These are phyloP conservation scores for Maccullochella peelii DNA, from an alignment of 2,113 vertebrate genomes.

Conservation along the genomic window DNA sequence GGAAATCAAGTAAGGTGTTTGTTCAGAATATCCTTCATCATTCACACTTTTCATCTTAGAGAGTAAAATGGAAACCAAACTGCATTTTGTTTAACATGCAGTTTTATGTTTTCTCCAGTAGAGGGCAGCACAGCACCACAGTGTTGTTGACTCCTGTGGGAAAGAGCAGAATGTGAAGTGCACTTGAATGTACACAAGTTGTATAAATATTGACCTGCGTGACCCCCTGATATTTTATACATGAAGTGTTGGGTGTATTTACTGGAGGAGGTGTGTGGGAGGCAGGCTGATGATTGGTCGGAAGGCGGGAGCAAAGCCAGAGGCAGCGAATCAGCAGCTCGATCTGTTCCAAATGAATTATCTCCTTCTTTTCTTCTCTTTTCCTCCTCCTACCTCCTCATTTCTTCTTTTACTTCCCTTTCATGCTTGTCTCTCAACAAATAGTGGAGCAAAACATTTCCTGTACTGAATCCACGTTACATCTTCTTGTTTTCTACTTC, in stretches of 20 bases:
- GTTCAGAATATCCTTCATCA: background rate
- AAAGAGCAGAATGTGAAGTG: background rate
- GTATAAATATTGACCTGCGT: too few relatives aligned
- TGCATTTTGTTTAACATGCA: background rate
- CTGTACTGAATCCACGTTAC: background rate
- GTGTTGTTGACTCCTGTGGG: accelerated
- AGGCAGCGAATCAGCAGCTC: background rate
- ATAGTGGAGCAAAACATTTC: background rate
- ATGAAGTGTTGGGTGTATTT: background rate
- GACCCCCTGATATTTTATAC: background rate
- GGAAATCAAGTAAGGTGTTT: background rate
- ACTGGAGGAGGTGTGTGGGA: background rate
- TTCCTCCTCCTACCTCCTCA: too few relatives aligned
- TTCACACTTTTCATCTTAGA: background rate
- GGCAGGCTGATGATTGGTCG: background rate
- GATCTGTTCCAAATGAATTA: background rate
- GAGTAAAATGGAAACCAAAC: background rate
- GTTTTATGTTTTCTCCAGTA: background rate
- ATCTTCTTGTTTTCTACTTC: background rate
- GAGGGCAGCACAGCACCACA: conserved; percentile 26
- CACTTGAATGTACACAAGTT: background rate
- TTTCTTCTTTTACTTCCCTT: too few relatives aligned
- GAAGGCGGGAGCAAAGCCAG: background rate
- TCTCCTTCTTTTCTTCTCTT: background rate
- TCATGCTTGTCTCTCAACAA: background rate